Evolutionary conservation across 2,113 vertebrate species (phyloP).

Genomic region (Siniperca knerii): DNA sequence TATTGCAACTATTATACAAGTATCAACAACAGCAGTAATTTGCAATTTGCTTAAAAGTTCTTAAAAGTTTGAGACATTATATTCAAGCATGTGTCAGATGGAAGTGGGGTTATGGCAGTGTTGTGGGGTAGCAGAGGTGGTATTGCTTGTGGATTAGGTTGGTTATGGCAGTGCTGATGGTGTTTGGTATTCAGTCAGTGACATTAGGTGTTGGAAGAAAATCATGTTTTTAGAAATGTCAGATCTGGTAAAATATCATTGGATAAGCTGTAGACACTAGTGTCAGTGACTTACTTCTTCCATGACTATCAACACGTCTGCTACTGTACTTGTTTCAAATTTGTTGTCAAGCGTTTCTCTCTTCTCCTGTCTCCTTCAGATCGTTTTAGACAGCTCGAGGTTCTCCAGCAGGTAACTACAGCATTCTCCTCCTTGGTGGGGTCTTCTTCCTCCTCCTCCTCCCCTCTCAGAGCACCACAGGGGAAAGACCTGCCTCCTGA

Average conservation of each 20-base stretch:
- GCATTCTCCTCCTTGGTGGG: slow-evolving; percentile 78
- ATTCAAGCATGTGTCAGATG: no score
- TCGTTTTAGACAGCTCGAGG: slow-evolving; percentile 83
- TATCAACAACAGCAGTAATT: no score
- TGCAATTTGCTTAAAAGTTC: no score
- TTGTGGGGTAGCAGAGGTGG: not conserved
- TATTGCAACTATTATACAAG: no score
- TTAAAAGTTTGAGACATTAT: no score
- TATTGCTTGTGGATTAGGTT: not conserved
- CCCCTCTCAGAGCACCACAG: not conserved
- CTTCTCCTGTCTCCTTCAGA: slow-evolving; percentile 59
- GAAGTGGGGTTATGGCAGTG: not conserved
- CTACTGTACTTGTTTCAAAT: not conserved
- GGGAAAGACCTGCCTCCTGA: slow-evolving; percentile 50
- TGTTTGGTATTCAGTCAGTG: not conserved
- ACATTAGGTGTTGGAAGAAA: not conserved
- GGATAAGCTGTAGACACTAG: not conserved
- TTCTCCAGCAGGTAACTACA: slow-evolving; percentile 83
- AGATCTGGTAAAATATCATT: not conserved
- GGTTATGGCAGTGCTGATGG: not conserved
- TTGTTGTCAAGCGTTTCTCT: not conserved
- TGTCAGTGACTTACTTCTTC: not conserved
- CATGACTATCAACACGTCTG: not conserved
- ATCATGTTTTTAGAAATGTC: not conserved
- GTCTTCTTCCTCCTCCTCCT: not conserved